Percentiles rank a stretch among this genome's conserved stretches.
phyloP scores from a whole-genome alignment of 1,140 invertebrate genomes.

The Acyrthosiphon pisum region DNA sequence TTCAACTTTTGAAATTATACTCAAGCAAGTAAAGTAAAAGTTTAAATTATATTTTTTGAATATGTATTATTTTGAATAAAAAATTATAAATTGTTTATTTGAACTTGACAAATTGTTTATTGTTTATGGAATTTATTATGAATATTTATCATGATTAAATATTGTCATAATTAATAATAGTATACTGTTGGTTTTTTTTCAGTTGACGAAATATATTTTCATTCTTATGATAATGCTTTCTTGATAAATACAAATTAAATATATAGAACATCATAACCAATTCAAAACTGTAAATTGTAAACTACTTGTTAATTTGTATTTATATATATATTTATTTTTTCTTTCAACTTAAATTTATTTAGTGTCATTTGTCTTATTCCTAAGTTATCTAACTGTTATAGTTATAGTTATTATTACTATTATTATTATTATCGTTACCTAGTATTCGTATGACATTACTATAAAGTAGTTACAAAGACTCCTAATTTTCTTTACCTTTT shows the following conservation, averaged over 20 bases:
- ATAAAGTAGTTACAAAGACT: slow-evolving; percentile 30
- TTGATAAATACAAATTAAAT: background rate
- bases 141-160: too few species aligned
- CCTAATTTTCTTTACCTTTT: slow-evolving; percentile 22
- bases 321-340: slow-evolving; percentile 50
- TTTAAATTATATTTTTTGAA: too few species aligned
- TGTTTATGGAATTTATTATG: too few species aligned
- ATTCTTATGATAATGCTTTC: background rate
- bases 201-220: background rate
- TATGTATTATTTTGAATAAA: background rate
- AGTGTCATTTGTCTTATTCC: slow-evolving; percentile 26
- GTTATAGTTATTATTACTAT: slow-evolving; percentile 36
- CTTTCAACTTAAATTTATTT: background rate
- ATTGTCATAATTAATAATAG: too few species aligned
- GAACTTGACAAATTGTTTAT: background rate
- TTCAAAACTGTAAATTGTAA: background rate
- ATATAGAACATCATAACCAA: background rate
- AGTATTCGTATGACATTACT: slow-evolving; percentile 39
- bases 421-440: slow-evolving; percentile 47
- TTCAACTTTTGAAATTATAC: too few species aligned
- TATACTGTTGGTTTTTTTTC: background rate
- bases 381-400: slow-evolving; percentile 41
- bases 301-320: slow-evolving; percentile 56
- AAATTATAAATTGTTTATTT: background rate
- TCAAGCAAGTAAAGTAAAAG: too few species aligned